Conservation (phyloP, 2,797 vertebrate species). For the Dromococcyx pavoninus region DNA sequence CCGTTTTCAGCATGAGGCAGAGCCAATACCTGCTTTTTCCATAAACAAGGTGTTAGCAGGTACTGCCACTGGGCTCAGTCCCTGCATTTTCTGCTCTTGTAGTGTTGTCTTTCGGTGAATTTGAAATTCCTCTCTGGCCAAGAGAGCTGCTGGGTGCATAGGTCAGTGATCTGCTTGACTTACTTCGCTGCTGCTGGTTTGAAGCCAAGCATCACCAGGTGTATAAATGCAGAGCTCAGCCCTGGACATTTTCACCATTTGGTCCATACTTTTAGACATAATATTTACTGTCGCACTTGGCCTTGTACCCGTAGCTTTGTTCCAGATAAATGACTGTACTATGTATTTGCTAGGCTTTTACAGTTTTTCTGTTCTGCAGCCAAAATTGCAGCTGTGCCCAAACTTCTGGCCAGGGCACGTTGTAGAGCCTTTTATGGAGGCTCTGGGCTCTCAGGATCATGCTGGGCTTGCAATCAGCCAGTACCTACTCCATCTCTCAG, state of each 20-base stretch:
- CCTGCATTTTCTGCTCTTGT: accelerated
- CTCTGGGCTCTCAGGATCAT: background rate
- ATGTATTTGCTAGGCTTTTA: background rate
- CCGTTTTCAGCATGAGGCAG: background rate
- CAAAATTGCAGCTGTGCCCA: background rate
- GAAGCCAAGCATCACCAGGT: constrained; percentile 6
- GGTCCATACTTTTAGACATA: background rate
- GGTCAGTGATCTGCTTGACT: background rate
- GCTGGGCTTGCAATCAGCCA: background rate
- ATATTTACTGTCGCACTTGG: constrained; percentile 17
- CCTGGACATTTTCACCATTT: background rate
- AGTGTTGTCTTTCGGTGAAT: background rate
- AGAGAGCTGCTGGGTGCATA: background rate
- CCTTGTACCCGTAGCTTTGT: background rate
- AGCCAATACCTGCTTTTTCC: background rate
- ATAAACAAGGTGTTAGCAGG: accelerated
- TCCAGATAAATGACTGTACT: background rate
- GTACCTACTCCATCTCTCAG: background rate
- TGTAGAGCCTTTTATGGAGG: background rate
- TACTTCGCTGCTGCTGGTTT: background rate
- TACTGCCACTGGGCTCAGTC: background rate
- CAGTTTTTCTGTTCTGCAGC: background rate
- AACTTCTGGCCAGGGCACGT: background rate
- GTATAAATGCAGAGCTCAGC: background rate
- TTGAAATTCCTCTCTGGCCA: background rate